A percentile compares a stretch with the other conserved stretches of the same genome.
Conservation (phyloP, 2,797 vertebrate genomes). For the Okamejei kenojei region DNA sequence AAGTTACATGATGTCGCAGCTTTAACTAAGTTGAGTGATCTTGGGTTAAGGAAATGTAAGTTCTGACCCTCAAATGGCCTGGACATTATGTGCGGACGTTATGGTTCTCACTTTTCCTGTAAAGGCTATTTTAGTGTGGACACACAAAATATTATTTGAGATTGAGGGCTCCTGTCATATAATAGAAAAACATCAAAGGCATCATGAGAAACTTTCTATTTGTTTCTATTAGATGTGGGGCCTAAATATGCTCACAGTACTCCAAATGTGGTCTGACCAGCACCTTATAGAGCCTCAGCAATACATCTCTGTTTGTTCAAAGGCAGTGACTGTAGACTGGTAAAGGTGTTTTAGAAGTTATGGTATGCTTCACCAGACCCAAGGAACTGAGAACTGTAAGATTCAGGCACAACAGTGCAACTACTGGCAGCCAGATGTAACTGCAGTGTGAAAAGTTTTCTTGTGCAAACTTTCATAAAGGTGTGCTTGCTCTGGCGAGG, state of each 20-base stretch:
- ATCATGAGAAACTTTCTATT: neutral
- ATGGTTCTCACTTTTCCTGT: neutral
- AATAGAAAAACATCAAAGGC: neutral
- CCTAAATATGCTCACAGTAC: too few species aligned
- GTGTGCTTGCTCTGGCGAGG: neutral
- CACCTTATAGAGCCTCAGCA: too few species aligned
- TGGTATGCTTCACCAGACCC: neutral
- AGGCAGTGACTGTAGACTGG: neutral
- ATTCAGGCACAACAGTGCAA: neutral
- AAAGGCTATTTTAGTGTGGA: neutral
- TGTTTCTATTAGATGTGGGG: neutral
- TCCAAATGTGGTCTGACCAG: too few species aligned
- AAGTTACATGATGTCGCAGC: too few species aligned
- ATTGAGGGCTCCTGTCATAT: neutral
- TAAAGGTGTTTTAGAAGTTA: neutral
- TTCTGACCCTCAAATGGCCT: too few species aligned
- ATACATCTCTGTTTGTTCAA: neutral
- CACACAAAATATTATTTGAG: neutral
- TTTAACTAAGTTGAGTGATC: neutral
- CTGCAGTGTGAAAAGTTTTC: neutral
- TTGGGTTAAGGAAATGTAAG: neutral
- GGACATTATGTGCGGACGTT: too few species aligned
- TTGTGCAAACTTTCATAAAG: neutral
- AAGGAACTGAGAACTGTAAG: neutral
- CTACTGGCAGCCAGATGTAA: neutral